These are phyloP conservation scores for Dicyrtomina minuta DNA, from an alignment of 2,888 invertebrate species.

Conservation along the genomic window DNA sequence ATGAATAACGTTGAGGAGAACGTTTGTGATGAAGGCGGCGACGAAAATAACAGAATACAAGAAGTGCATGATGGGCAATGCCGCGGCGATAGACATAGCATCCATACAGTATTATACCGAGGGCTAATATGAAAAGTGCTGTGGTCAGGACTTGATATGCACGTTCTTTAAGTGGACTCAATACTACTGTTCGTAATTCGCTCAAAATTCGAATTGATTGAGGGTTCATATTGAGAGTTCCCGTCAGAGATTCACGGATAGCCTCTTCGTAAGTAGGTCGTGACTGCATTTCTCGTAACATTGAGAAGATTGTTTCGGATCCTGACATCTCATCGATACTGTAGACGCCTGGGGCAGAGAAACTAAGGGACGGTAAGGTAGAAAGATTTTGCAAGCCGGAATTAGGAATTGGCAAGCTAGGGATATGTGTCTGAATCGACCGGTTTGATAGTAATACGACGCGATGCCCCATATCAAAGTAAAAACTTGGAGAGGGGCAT, in stretches of 20 bases:
- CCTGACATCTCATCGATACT: not conserved
- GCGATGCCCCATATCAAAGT: not conserved
- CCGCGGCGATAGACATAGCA: no score
- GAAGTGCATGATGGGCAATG: no score
- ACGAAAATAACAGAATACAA: no score
- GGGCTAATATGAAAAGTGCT: no score
- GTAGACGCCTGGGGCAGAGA: not conserved
- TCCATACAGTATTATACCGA: no score
- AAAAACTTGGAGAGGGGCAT: not conserved
- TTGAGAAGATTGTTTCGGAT: not conserved
- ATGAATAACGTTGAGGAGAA: no score
- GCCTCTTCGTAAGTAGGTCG: not conserved
- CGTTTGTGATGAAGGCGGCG: no score
- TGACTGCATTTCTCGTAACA: not conserved
- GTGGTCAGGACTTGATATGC: no score
- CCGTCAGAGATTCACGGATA: not conserved
- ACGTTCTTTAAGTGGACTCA: no score
- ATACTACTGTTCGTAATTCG: no score
- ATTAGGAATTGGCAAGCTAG: not conserved
- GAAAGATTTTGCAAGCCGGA: not conserved
- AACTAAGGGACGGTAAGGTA: not conserved
- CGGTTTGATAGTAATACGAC: not conserved
- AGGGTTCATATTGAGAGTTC: not conserved
- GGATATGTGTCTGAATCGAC: not conserved
- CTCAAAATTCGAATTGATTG: no score